Conservation (phyloP, 2,797 vertebrate species). For the Lepus oiostolus region DNA sequence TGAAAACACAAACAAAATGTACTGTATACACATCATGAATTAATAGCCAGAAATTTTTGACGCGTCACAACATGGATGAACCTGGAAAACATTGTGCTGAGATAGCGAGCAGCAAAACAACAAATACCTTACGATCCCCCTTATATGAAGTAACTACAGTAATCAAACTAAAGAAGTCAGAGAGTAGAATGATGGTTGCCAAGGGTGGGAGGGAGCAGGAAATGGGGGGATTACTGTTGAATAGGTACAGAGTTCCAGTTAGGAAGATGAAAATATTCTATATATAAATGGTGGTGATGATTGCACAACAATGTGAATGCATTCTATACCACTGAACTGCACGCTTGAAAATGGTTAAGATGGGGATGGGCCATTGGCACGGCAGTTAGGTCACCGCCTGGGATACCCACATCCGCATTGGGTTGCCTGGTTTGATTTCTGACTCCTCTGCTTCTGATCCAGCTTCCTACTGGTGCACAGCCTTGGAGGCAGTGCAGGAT, state of each 20-base stretch:
- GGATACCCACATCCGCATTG: too few species aligned
- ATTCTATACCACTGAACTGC: neutral
- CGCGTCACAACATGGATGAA: neutral
- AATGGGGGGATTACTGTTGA: neutral
- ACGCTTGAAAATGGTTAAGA: neutral
- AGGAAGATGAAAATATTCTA: neutral
- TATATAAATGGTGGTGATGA: neutral
- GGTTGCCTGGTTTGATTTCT: too few species aligned
- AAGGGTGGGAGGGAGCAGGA: fast-evolving
- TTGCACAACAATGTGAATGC: neutral
- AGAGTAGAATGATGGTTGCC: neutral
- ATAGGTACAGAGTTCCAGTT: neutral
- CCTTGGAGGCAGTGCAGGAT: too few species aligned
- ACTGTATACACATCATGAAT: neutral
- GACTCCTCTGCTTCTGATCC: too few species aligned
- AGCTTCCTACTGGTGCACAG: too few species aligned
- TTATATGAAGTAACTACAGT: neutral
- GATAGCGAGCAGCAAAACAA: neutral
- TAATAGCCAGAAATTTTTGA: neutral
- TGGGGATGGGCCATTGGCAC: neutral
- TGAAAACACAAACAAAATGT: neutral
- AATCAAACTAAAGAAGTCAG: neutral
- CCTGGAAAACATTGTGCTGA: neutral
- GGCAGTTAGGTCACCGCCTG: too few species aligned
- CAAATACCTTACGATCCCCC: neutral